Evolutionary conservation across 2,113 vertebrate species (phyloP).

Genomic region (Trichechus manatus): DNA sequence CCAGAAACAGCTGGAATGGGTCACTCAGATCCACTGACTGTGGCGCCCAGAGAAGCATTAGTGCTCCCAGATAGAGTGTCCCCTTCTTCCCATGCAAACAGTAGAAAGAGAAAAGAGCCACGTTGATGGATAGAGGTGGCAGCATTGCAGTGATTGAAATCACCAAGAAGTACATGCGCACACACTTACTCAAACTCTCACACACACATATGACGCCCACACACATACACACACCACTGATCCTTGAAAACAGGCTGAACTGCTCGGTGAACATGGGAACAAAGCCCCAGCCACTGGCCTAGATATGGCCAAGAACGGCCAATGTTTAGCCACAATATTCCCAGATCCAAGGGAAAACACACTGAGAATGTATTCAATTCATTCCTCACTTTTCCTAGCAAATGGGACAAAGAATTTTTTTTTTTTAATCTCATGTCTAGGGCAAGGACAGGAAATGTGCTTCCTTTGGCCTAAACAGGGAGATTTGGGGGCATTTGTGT

Average conservation of each 20-base stretch:
- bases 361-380: accelerated
- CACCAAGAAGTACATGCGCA: accelerated
- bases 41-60: constrained; percentile 58
- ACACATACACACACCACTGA: accelerated
- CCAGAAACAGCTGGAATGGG: constrained; percentile 76
- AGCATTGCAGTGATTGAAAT: accelerated
- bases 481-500: not conserved
- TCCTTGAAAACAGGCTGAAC: not conserved
- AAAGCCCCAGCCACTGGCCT: not conserved
- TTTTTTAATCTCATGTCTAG: not conserved
- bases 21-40: constrained; percentile 60
- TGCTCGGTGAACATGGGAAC: not conserved
- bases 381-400: not conserved
- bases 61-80: constrained; percentile 71
- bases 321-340: accelerated
- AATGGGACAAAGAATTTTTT: not conserved
- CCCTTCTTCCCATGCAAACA: not conserved
- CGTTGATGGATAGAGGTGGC: too few species aligned
- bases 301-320: not conserved
- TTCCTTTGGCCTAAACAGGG: not conserved
- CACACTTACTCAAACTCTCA: not conserved
- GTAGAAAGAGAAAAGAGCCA: not conserved
- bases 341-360: not conserved
- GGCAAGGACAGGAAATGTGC: not conserved
- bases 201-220: accelerated